A percentile compares a stretch with the other conserved stretches of the same genome.
Evolutionary conservation across 2,113 vertebrate species (phyloP).

Genomic region (Pica pica): DNA sequence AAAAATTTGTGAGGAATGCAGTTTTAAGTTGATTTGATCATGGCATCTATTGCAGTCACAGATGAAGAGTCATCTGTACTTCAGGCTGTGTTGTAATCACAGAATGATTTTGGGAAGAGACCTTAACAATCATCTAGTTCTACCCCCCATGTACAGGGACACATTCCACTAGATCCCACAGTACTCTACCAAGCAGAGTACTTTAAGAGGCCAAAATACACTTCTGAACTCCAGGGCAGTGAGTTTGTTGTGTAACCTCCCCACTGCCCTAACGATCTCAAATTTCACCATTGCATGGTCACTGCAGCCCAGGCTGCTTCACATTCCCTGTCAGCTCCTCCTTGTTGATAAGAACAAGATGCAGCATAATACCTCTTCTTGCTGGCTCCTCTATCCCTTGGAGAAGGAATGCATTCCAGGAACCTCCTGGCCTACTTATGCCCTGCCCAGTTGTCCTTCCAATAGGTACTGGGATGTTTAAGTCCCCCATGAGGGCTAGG

Average conservation of each 20-base stretch:
- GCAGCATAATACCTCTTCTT: background rate
- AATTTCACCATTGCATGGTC: background rate
- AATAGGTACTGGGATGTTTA: background rate
- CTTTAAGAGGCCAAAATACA: background rate
- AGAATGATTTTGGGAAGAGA: background rate
- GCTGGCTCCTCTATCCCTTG: background rate
- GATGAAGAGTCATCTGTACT: background rate
- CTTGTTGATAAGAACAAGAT: background rate
- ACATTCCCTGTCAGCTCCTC: background rate
- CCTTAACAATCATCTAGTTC: background rate
- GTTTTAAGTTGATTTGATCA: background rate
- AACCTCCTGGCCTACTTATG: background rate
- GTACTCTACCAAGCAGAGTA: background rate
- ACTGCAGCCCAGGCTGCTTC: background rate
- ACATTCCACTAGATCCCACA: background rate
- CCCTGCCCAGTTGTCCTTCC: background rate
- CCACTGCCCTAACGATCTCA: background rate
- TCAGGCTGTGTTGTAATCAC: background rate
- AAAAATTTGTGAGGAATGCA: background rate
- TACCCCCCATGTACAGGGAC: fast-evolving
- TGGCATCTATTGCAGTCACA: background rate
- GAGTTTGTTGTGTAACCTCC: background rate
- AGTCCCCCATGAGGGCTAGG: background rate
- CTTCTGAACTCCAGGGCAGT: background rate
- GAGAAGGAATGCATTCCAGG: background rate